phyloP scores from a whole-genome alignment of 92 coral and sea anemone genomes.

The Muricea muricata region DNA sequence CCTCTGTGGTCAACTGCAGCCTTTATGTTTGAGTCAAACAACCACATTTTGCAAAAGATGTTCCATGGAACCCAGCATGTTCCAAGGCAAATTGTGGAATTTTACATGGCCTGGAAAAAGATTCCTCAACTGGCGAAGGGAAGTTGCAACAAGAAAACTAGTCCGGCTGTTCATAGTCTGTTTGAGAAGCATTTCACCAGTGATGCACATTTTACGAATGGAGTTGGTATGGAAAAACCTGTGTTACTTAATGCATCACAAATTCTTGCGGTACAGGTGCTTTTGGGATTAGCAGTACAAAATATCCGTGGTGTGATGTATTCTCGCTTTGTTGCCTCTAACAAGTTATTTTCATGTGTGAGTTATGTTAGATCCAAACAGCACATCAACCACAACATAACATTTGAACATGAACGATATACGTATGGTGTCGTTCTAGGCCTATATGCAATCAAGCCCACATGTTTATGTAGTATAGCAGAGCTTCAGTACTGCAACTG shows the following conservation, averaged over 20 bases:
- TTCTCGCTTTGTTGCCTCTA: too few species aligned
- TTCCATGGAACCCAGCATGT: conserved; percentile 18
- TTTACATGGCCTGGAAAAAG: neutral
- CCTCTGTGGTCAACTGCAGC: too few species aligned
- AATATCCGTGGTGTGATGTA: neutral
- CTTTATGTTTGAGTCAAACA: too few species aligned
- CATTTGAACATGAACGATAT: too few species aligned
- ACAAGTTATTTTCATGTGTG: neutral
- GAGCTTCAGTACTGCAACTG: too few species aligned
- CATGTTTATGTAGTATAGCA: too few species aligned
- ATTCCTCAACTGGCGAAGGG: neutral
- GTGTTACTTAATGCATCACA: neutral
- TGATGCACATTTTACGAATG: too few species aligned
- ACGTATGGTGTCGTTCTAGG: neutral
- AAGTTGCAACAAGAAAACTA: neutral
- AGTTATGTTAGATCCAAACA: neutral
- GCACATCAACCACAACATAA: neutral
- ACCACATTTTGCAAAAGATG: too few species aligned
- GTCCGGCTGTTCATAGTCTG: neutral
- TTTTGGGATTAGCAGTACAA: neutral
- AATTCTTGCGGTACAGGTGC: neutral
- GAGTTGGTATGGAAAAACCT: neutral
- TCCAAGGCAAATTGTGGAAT: conserved; percentile 3
- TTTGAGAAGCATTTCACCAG: neutral
- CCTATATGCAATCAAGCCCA: neutral